Conservation (phyloP, 2,113 vertebrate genomes). For the Diadophis punctatus region DNA sequence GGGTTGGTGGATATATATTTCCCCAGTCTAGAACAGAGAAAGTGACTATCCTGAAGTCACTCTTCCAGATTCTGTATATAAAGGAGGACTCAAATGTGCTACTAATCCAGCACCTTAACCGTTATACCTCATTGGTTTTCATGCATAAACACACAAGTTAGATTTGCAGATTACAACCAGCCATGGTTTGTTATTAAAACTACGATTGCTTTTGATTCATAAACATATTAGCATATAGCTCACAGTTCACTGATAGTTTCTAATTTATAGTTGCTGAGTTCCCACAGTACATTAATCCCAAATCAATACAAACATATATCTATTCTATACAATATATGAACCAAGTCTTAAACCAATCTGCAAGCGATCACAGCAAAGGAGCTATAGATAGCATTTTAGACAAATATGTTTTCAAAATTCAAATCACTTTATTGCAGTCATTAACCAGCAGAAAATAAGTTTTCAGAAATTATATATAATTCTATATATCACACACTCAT, state of each 20-base stretch:
- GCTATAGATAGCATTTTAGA: background rate
- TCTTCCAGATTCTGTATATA: background rate
- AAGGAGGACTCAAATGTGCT: background rate
- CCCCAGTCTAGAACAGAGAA: background rate
- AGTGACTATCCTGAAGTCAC: background rate
- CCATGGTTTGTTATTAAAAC: too few species aligned
- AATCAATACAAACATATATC: too few species aligned
- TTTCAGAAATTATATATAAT: background rate
- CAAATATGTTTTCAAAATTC: background rate
- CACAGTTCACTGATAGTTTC: too few species aligned
- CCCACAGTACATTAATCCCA: too few species aligned
- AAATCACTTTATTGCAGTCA: too few species aligned
- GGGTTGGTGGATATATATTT: background rate
- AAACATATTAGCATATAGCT: too few species aligned
- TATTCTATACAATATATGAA: too few species aligned
- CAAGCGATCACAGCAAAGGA: background rate
- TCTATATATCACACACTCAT: background rate
- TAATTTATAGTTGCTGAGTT: too few species aligned
- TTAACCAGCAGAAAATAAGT: background rate
- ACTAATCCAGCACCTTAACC: background rate
- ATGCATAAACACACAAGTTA: background rate
- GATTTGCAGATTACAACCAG: too few species aligned
- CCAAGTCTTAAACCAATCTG: background rate
- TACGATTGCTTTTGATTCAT: too few species aligned
- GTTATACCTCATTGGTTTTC: background rate